phyloP scores from a whole-genome alignment of 2,888 invertebrate species.

The Coecobrya sp. region DNA sequence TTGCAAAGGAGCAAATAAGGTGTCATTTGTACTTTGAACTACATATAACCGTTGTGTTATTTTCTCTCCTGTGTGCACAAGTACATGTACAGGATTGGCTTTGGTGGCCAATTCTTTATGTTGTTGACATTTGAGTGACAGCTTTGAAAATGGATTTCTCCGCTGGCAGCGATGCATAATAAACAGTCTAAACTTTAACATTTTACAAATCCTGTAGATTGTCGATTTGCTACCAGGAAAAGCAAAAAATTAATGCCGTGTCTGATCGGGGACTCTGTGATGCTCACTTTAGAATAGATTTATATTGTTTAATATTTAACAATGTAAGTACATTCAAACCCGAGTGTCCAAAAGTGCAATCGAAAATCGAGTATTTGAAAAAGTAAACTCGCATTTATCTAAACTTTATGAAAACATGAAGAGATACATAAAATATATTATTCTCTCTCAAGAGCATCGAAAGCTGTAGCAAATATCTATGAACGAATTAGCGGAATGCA shows the following conservation, averaged over 20 bases:
- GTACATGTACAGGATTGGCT: slow-evolving; percentile 2
- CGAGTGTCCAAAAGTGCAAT: no score
- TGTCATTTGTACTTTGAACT: slow-evolving; percentile 34
- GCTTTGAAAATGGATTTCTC: slow-evolving; percentile 59
- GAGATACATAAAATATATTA: no score
- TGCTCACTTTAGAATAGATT: not conserved
- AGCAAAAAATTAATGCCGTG: not conserved
- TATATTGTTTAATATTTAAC: no score
- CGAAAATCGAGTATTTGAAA: no score
- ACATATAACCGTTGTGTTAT: not conserved
- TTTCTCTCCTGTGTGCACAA: not conserved
- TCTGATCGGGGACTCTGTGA: not conserved
- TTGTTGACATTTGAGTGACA: slow-evolving; percentile 69
- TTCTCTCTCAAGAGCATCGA: no score
- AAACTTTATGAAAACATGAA: no score
- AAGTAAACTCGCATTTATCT: no score
- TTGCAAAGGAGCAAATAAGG: slow-evolving; percentile 17
- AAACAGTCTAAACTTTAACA: slow-evolving; percentile 35
- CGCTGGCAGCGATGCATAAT: slow-evolving; percentile 6
- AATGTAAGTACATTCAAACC: no score
- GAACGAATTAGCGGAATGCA: not conserved
- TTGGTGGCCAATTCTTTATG: slow-evolving; percentile 61
- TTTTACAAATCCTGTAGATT: not conserved
- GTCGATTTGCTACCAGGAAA: slow-evolving; percentile 5
- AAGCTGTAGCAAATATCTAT: not conserved